Conservation (phyloP, 1,140 invertebrate genomes). For the Zaprionus davidi region DNA sequence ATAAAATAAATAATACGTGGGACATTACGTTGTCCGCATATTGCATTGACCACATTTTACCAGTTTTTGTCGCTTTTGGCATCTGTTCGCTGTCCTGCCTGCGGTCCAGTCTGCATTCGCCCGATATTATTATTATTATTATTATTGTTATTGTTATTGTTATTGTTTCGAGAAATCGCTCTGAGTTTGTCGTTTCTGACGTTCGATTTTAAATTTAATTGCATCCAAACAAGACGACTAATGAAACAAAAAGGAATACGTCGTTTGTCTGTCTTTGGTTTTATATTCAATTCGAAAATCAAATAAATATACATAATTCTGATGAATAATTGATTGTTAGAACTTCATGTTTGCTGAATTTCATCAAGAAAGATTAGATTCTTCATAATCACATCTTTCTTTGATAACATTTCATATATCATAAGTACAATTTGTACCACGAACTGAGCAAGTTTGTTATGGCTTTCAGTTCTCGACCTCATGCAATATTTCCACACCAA, state of each 20-base stretch:
- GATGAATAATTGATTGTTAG: not conserved
- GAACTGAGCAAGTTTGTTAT: too few species aligned
- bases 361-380: not conserved
- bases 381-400: too few species aligned
- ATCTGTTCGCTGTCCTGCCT: conserved; percentile 27
- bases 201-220: conserved; percentile 36
- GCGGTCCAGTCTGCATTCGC: not conserved
- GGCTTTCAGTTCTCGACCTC: not conserved
- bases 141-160: conserved; percentile 35
- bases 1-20: conserved; percentile 49
- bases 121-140: conserved; percentile 20
- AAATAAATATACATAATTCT: not conserved
- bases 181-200: conserved; percentile 26
- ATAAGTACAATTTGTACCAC: too few species aligned
- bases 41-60: conserved; percentile 49
- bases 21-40: conserved; percentile 45
- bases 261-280: not conserved
- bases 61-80: conserved; percentile 45
- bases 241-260: not conserved
- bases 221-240: conserved; percentile 8
- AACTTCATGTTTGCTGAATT: not conserved
- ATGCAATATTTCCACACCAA: not conserved
- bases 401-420: too few species aligned
- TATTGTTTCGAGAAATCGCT: conserved; percentile 26
- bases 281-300: not conserved